A percentile compares a stretch with the other conserved stretches of the same genome.
These are phyloP conservation scores for Probaryconus sp. DNA, from an alignment of 1,140 invertebrate species.

Conservation along the genomic window DNA sequence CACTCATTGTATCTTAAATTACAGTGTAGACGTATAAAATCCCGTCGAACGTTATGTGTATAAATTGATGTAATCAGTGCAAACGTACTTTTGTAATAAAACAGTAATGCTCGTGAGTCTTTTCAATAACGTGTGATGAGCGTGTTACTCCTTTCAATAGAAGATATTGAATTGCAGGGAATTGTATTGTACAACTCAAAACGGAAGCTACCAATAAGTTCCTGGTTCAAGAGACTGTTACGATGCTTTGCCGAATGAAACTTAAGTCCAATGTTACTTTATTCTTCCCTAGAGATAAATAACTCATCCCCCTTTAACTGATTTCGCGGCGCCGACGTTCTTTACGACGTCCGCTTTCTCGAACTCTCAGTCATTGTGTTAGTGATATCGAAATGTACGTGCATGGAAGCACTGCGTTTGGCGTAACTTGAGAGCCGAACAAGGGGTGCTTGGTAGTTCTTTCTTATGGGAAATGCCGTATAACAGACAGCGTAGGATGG, in stretches of 20 bases:
- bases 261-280: constrained; percentile 59
- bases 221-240: constrained; percentile 32
- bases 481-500: constrained; percentile 60
- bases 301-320: constrained; percentile 70
- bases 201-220: constrained; percentile 48
- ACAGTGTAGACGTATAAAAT: too few relatives aligned
- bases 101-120: constrained; percentile 16
- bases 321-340: constrained; percentile 71
- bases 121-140: constrained; percentile 34
- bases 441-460: constrained; percentile 49
- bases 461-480: constrained; percentile 60
- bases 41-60: background rate
- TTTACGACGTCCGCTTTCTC: constrained; percentile 68
- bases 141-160: constrained; percentile 32
- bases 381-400: constrained; percentile 36
- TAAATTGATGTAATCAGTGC: constrained; percentile 24
- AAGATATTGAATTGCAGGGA: constrained; percentile 9
- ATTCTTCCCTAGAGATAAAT: constrained; percentile 68
- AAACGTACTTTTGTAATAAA: constrained; percentile 22
- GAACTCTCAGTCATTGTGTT: constrained; percentile 32
- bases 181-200: constrained; percentile 32
- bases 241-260: constrained; percentile 48
- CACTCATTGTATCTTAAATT: too few relatives aligned
- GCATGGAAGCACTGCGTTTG: constrained; percentile 22
- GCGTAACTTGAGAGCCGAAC: constrained; percentile 19